These are phyloP conservation scores for Tineola bisselliella DNA, from an alignment of 2,888 invertebrate species.

Conservation along the genomic window DNA sequence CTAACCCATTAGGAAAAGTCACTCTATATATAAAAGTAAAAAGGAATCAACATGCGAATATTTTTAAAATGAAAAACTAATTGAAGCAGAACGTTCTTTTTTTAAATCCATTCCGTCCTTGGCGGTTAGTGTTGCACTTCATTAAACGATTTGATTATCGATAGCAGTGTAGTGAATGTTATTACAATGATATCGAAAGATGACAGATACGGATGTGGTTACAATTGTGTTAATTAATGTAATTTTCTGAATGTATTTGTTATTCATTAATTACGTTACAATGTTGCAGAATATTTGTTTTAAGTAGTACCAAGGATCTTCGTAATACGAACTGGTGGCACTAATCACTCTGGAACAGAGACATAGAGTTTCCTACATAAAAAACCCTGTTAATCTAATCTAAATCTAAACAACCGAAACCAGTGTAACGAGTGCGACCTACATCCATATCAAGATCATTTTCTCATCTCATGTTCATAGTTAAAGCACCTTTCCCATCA, in stretches of 20 bases:
- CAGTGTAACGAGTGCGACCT: slow-evolving; percentile 1
- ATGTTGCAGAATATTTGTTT: too few species aligned
- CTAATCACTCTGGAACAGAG: too few species aligned
- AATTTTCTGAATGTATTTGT: too few species aligned
- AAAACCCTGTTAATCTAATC: neutral
- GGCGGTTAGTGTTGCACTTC: slow-evolving; percentile 38
- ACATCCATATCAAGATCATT: slow-evolving; percentile 1
- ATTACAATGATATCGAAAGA: neutral
- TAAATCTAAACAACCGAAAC: neutral
- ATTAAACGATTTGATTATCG: slow-evolving; percentile 40
- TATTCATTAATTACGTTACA: too few species aligned
- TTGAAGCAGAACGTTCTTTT: slow-evolving; percentile 12
- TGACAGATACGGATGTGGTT: neutral
- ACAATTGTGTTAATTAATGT: too few species aligned
- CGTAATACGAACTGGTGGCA: too few species aligned
- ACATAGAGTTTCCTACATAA: too few species aligned
- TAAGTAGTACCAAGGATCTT: too few species aligned
- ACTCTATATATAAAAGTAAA: too few species aligned
- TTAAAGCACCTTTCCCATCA: neutral
- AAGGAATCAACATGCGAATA: too few species aligned
- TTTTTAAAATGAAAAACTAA: slow-evolving; percentile 10
- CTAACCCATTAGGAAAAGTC: too few species aligned
- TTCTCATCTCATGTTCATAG: slow-evolving; percentile 1
- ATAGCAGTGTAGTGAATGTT: neutral
- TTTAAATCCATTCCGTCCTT: slow-evolving; percentile 52